Evolutionary conservation across 2,113 vertebrate species (phyloP), one percentile per base, ranked within the genome.

Genomic region (Siniperca chuatsi): DNA sequence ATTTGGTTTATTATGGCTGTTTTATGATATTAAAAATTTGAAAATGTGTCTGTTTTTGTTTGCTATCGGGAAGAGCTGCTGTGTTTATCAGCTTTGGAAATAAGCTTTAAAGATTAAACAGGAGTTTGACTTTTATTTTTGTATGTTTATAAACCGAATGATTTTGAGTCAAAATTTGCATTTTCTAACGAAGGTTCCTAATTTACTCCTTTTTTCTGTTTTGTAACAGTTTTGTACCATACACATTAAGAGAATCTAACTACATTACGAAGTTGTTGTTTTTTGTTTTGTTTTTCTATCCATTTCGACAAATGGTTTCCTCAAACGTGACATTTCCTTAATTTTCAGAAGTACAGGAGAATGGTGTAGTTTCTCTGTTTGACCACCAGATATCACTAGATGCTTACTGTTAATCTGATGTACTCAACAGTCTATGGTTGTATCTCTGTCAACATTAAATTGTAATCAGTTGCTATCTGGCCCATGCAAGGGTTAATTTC

Each of bases 1-100:
- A 74, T 76, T 89, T 92, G 55, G 57, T 79, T 85, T 84, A 65
- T 81, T 79, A 52, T 89, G 55, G 79, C 66, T 89, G 91, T 93
- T 93, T 94, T 93, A 83, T 92, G 69, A 93, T 91, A 93, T 82
- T 93, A 93, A 94, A 94, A 73, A 69, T 87, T 66, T 81, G 60
- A 87, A 91, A 82, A 62, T 66, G 23, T 74, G 66, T 48, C 23
- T 87, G 37, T 60, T 75, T 78, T 60, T 76, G 42, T 85, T 71
- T 79, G n/a, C 29, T 71, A 44, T n/a, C 25, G 2, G 3, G 6
- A 79, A 13, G 42, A 42, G 11, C 23, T 10, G 1, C 10, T 25
- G 18, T 35, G 18, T 81, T 66, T 77, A 4, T 67, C 9, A 50
- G 18, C 10, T 50, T 29, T 58, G 35, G 52, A 77, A 54, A 33